Base-by-base conservation (phyloP, 2,797 vertebrate species). In the Myripristis murdjan region DNA sequence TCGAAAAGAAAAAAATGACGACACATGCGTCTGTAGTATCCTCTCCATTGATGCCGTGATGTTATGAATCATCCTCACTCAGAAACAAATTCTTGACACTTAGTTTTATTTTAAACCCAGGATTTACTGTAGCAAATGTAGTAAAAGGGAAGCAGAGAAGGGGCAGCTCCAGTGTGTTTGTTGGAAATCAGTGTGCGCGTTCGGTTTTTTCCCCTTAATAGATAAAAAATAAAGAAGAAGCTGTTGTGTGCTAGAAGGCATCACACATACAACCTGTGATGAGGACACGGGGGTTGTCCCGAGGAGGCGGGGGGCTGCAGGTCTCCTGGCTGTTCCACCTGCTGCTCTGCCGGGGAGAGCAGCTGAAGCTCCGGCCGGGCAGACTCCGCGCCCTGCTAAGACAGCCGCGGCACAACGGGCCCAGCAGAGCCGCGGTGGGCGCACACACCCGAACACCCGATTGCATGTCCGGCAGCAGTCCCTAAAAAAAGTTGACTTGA, bases 211-310 rank as follows among this genome's bases (percentile, higher is more conserved):
- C 37, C 9, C 22, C 54, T 46, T 49, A 60, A 52, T 28, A 20
- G 55, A 43, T 33, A 53, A 5, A n/a, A n/a, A n/a, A n/a, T n/a
- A n/a, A n/a, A n/a, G n/a, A 37, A 47, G 41, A 33, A 44, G 39
- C 56, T 68, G 1, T 41, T 39, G n/a, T 35, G 10, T 51, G 4
- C 15, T 53, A 4, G 28, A 51, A 43, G 7, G 41, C 41, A 31
- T 56, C 44, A 6, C 39, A 26, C 41, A 31, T 7, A 33, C 87
- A 72, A 95, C 94, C 94, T 80, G 94, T 95, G 75, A 95, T 95
- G 69, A 95, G 92, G 72, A 95, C 77, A 18, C 92, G 90, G 2
- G 93, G 93, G 28, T 54, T 84, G 26, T 93, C 90, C 75, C 79
- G 75, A 59, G 61, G 43, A 69, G 66, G 33, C 4, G 9, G n/a